phyloP scores from a whole-genome alignment of 2,797 vertebrate genomes.

The Melanogrammus aeglefinus region DNA sequence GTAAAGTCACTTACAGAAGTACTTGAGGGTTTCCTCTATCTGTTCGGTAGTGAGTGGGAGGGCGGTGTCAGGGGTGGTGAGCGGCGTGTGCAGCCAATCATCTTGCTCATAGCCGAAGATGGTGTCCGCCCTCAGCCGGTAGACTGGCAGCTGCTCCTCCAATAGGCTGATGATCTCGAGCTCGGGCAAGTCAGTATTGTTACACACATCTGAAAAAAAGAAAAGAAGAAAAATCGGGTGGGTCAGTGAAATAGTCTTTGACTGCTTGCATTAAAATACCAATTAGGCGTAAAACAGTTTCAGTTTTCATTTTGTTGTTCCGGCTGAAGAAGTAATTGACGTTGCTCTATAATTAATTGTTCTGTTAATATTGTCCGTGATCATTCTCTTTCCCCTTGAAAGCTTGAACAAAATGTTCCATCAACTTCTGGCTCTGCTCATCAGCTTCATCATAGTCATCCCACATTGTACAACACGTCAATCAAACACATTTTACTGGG shows the following conservation, averaged over 20 bases:
- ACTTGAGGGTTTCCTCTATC: constrained; percentile 98
- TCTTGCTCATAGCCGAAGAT: constrained; percentile 98
- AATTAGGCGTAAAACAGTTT: neutral
- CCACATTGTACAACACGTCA: neutral
- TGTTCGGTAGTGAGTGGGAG: constrained; percentile 93
- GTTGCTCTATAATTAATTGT: neutral
- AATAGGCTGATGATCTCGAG: constrained; percentile 98
- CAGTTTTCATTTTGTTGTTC: neutral
- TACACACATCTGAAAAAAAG: constrained; percentile 88
- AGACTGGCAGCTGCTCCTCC: constrained; percentile 96
- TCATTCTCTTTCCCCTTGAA: neutral
- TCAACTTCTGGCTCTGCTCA: neutral
- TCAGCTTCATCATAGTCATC: neutral
- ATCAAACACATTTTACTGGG: neutral
- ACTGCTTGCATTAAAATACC: neutral
- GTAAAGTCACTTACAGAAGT: constrained; percentile 87
- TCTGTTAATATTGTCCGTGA: neutral
- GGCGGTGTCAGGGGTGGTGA: constrained; percentile 84
- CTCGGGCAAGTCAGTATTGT: constrained; percentile 95
- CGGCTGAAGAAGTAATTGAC: neutral
- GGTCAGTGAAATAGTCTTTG: neutral
- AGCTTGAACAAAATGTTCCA: neutral
- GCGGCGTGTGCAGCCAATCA: constrained; percentile 97
- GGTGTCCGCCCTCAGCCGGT: constrained; percentile 94
- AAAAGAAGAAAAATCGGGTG: constrained; percentile 4